phyloP scores from a whole-genome alignment of 2,797 vertebrate species.

The Columba guinea region DNA sequence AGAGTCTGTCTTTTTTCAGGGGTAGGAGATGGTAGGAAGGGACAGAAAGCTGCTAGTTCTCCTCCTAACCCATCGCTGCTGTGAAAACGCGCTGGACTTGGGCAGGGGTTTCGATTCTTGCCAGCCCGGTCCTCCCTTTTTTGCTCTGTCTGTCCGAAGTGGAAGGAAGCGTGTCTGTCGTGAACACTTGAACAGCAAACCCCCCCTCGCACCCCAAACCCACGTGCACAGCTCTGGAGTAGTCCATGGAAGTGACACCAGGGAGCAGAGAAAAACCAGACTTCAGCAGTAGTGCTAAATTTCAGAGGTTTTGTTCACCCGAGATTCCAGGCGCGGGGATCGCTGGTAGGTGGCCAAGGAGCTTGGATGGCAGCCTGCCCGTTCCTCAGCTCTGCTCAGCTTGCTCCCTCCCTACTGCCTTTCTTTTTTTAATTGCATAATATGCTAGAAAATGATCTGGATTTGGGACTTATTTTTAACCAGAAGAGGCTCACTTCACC shows the following conservation, averaged over 20 bases:
- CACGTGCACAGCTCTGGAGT: neutral
- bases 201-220: neutral
- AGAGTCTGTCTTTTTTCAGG: constrained; percentile 15
- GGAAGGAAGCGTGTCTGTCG: neutral
- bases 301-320: constrained; percentile 42
- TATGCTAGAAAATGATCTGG: constrained; percentile 45
- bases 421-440: constrained; percentile 53
- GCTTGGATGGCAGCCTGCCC: constrained; percentile 51
- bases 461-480: constrained; percentile 51
- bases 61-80: neutral
- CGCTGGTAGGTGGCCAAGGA: constrained; percentile 23
- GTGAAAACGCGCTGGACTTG: neutral
- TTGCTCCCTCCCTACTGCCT: neutral
- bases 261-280: constrained; percentile 50
- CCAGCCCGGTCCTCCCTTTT: neutral
- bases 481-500: constrained; percentile 5
- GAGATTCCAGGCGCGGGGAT: constrained; percentile 37
- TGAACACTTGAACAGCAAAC: neutral
- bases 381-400: constrained; percentile 18
- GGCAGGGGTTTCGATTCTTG: neutral
- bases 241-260: constrained; percentile 16
- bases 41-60: neutral
- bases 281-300: constrained; percentile 11
- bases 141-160: neutral
- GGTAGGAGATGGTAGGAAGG: neutral